Evolutionary conservation across 2,888 invertebrate species (phyloP).

Genomic region (Acrocyrtus sp.): DNA sequence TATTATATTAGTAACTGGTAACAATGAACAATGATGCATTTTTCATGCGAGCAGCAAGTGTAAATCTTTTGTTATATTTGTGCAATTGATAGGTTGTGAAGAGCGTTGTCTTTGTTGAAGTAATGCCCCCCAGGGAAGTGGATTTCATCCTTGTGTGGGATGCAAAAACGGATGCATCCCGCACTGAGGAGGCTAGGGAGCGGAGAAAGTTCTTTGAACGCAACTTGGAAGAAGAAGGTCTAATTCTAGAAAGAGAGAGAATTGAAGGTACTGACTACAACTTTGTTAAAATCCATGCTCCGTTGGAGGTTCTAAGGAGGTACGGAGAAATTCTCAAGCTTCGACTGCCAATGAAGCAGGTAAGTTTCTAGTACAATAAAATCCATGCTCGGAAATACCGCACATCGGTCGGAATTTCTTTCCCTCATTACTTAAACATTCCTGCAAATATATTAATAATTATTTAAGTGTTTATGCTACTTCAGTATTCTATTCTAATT

Average conservation of each 20-base stretch:
- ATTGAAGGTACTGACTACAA: constrained; percentile 76
- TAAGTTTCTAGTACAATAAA: too few species aligned
- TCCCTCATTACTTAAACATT: too few species aligned
- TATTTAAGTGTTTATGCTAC: too few species aligned
- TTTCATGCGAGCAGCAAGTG: too few species aligned
- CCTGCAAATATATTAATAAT: too few species aligned
- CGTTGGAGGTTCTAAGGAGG: constrained; percentile 81
- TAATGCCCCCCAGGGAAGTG: constrained; percentile 59
- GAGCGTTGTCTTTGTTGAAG: constrained; percentile 61
- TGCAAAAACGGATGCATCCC: constrained; percentile 67
- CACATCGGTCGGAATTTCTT: too few species aligned
- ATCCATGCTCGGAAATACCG: neutral
- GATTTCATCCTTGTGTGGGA: constrained; percentile 75
- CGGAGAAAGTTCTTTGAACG: constrained; percentile 75
- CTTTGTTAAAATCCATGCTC: constrained; percentile 91
- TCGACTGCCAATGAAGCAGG: constrained; percentile 93
- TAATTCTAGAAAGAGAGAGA: constrained; percentile 78
- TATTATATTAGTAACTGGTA: too few species aligned
- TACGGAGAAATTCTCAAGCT: constrained; percentile 93
- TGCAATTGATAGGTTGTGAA: constrained; percentile 52
- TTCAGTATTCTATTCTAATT: too few species aligned
- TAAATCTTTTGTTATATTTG: too few species aligned
- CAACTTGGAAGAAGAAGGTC: constrained; percentile 78
- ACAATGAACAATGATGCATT: too few species aligned
- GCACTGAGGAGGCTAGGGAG: constrained; percentile 67